A percentile compares a stretch with the other conserved stretches of the same genome.
Evolutionary conservation across 2,113 vertebrate species (phyloP).

Genomic region (Maccullochella peelii): DNA sequence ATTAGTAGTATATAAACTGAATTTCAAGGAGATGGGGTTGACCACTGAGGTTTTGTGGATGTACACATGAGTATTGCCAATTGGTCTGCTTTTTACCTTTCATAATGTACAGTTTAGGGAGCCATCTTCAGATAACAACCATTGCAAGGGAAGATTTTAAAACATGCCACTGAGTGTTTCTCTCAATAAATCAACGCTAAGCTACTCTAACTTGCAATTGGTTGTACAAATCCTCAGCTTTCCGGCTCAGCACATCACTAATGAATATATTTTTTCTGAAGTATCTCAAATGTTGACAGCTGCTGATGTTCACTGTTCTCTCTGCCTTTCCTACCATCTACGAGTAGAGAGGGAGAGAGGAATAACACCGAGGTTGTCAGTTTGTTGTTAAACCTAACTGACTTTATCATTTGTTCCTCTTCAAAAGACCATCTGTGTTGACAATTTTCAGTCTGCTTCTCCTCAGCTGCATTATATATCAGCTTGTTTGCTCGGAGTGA

Average conservation of each 20-base stretch:
- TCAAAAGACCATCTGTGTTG: slow-evolving; percentile 18
- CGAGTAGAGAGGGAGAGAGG: background rate
- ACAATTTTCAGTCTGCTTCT: slow-evolving; percentile 21
- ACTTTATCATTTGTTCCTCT: slow-evolving; percentile 39
- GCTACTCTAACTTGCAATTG: background rate
- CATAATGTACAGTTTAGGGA: background rate
- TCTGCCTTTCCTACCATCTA: background rate
- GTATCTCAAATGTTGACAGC: background rate
- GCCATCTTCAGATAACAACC: background rate
- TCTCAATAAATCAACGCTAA: background rate
- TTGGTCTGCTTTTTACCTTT: background rate
- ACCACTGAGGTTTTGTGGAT: no score
- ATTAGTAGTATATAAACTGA: no score
- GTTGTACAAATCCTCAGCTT: background rate
- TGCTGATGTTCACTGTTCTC: background rate
- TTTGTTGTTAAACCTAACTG: slow-evolving; percentile 40
- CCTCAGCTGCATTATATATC: background rate
- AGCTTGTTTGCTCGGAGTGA: slow-evolving; percentile 41
- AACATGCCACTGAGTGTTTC: background rate
- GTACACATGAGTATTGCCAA: background rate
- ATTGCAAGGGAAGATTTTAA: background rate
- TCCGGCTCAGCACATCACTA: background rate
- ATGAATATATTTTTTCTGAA: background rate
- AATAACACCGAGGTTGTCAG: background rate
- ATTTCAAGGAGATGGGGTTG: no score